Percentiles rank a stretch among this genome's conserved stretches.
phyloP scores from a whole-genome alignment of 2,888 invertebrate species.

The Athetis lepigone region DNA sequence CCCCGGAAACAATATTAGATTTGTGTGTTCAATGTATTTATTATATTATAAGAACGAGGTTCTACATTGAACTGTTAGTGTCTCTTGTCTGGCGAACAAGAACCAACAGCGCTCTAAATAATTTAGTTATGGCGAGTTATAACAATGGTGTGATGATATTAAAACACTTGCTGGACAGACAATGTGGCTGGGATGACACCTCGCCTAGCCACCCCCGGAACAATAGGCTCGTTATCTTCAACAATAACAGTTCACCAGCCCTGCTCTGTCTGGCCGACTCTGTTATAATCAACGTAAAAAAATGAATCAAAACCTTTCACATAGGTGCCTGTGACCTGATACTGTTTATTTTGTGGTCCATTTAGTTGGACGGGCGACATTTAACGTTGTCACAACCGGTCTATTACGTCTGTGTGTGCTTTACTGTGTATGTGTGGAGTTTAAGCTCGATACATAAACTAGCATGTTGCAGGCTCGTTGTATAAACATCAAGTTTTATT shows the following conservation, averaged over 20 bases:
- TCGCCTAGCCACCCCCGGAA: conserved; percentile 73
- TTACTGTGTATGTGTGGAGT: conserved; percentile 63
- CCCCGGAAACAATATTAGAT: conserved; percentile 40
- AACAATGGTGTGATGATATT: conserved; percentile 76
- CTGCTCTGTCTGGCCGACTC: conserved; percentile 59
- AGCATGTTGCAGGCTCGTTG: conserved; percentile 82
- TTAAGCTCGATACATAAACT: conserved; percentile 80
- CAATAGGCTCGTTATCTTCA: conserved; percentile 85
- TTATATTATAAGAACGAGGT: conserved; percentile 1
- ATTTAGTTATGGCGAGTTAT: conserved; percentile 24
- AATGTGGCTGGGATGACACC: conserved; percentile 83
- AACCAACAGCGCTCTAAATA: conserved; percentile 20
- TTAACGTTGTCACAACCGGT: conserved; percentile 72
- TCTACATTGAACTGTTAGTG: conserved; percentile 14
- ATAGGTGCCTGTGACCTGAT: conserved; percentile 69
- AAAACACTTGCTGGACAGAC: conserved; percentile 79
- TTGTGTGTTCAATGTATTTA: conserved; percentile 13
- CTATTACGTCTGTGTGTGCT: conserved; percentile 63
- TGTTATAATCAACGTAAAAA: conserved; percentile 64
- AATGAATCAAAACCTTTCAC: conserved; percentile 64
- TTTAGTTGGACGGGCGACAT: conserved; percentile 66
- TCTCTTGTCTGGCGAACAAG: neutral
- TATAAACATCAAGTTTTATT: conserved; percentile 90
- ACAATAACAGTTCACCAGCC: conserved; percentile 81
- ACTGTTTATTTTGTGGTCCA: conserved; percentile 68